Evolutionary conservation across 2,797 vertebrate genomes (phyloP).

Genomic region (Antennarius maculatus): DNA sequence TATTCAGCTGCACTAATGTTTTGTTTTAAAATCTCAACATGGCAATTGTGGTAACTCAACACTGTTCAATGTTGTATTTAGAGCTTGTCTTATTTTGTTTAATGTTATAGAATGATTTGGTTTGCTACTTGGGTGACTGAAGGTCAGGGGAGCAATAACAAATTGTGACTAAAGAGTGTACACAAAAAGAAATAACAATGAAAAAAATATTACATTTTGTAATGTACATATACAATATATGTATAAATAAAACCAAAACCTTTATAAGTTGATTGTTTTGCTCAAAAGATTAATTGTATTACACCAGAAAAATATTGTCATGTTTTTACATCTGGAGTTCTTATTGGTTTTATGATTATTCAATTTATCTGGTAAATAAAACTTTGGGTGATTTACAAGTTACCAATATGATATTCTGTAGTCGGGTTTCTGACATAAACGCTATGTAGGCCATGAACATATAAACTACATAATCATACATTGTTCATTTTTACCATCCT

Average conservation of each 20-base stretch:
- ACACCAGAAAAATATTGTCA: not conserved
- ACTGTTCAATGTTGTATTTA: conserved; percentile 5
- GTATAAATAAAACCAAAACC: not conserved
- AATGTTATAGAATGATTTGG: conserved; percentile 7
- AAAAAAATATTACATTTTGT: not conserved
- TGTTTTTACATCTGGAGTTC: not conserved
- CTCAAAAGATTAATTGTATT: not conserved
- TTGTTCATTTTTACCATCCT: conserved; percentile 29
- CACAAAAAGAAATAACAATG: conserved; percentile 11
- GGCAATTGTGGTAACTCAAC: conserved; percentile 2
- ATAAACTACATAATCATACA: conserved; percentile 40
- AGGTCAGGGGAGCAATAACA: conserved; percentile 11
- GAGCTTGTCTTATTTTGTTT: conserved; percentile 9
- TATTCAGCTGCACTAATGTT: conserved; percentile 11
- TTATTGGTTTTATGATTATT: conserved; percentile 7
- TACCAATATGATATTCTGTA: conserved; percentile 2
- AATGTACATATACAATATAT: no score
- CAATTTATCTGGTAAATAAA: conserved; percentile 8
- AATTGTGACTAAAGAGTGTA: conserved; percentile 7
- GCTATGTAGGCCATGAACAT: conserved; percentile 58
- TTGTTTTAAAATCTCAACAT: not conserved
- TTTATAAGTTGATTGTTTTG: not conserved
- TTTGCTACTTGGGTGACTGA: conserved; percentile 17
- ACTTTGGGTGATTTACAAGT: not conserved
- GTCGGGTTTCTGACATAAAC: conserved; percentile 16